phyloP scores from a whole-genome alignment of 2,888 invertebrate species.

The Bursaphelenchus okinawaensis region DNA sequence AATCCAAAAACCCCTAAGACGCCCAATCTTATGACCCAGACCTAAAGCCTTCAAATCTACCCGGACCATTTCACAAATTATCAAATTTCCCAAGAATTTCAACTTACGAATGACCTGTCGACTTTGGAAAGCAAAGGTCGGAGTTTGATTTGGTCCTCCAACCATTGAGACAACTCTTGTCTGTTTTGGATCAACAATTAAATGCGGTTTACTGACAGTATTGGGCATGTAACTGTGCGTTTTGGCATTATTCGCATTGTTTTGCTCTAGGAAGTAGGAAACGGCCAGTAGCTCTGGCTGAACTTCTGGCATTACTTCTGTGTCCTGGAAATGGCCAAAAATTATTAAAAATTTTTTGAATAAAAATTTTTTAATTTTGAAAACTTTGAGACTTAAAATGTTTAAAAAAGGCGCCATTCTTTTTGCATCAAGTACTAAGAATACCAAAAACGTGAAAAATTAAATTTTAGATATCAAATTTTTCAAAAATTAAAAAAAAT shows the following conservation, averaged over 20 bases:
- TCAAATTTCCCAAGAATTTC: neutral
- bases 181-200: slow-evolving; percentile 6
- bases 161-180: neutral
- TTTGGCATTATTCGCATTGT: slow-evolving; percentile 31
- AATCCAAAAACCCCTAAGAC: too few species aligned
- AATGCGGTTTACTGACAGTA: neutral
- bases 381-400: neutral
- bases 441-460: too few species aligned
- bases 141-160: slow-evolving; percentile 7
- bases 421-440: too few species aligned
- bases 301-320: slow-evolving; percentile 47
- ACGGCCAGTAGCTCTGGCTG: slow-evolving; percentile 44
- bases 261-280: slow-evolving; percentile 54
- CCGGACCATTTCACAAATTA: neutral
- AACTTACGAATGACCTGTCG: neutral
- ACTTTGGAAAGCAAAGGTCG: slow-evolving; percentile 3
- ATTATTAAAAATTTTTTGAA: neutral
- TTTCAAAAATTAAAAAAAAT: too few species aligned
- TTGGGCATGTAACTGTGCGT: neutral
- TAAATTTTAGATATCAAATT: too few species aligned
- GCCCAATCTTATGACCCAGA: too few species aligned
- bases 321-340: slow-evolving; percentile 33
- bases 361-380: too few species aligned
- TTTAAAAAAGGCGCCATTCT: too few species aligned
- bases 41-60: too few species aligned